Evolutionary conservation across 2,797 vertebrate genomes (phyloP).

Genomic region (Myiothlypis chrysogaster): DNA sequence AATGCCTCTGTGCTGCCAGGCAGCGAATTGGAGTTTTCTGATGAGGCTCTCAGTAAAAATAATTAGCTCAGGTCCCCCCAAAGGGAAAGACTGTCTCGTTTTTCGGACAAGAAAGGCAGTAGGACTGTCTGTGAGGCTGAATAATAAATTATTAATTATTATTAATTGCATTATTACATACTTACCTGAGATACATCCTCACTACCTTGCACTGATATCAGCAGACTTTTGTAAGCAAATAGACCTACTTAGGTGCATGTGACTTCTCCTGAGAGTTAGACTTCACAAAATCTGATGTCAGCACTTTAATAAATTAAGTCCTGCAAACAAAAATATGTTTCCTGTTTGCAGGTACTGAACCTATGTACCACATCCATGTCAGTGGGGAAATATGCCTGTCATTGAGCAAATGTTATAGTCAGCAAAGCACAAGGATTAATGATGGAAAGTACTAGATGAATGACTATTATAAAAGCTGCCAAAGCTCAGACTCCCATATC

Average conservation of each 20-base stretch:
- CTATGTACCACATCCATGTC: background rate
- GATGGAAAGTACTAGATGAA: slow-evolving; percentile 76
- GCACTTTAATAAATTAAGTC: background rate
- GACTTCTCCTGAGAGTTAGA: background rate
- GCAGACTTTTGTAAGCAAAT: background rate
- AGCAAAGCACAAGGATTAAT: slow-evolving; percentile 75
- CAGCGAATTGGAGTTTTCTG: background rate
- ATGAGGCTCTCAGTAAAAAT: background rate
- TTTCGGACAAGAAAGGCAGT: background rate
- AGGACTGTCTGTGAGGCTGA: background rate
- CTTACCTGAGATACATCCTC: background rate
- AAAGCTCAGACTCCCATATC: slow-evolving; percentile 69
- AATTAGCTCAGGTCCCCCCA: background rate
- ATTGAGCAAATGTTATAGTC: background rate
- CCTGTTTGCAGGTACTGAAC: background rate
- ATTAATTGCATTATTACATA: background rate
- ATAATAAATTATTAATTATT: background rate
- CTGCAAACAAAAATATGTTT: slow-evolving; percentile 8
- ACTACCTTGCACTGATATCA: background rate
- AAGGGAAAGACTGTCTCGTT: background rate
- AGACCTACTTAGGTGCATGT: background rate
- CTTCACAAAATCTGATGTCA: background rate
- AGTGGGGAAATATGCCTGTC: slow-evolving; percentile 4
- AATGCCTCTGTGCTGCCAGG: background rate
- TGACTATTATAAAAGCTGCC: slow-evolving; percentile 73